Evolutionary conservation across 2,113 vertebrate genomes (phyloP).

Genomic region (Struthio camelus): DNA sequence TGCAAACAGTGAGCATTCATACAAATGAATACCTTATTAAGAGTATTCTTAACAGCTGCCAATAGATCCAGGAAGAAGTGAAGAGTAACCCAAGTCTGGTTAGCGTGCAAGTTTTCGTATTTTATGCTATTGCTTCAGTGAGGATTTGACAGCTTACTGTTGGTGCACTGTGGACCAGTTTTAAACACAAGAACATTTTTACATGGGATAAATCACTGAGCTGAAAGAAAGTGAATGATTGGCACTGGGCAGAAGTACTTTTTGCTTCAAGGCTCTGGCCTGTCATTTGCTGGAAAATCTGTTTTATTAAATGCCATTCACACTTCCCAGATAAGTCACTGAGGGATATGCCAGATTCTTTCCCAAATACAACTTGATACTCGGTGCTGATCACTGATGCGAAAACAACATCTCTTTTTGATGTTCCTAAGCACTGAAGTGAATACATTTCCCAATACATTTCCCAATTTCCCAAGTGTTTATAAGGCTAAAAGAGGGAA

Average conservation of each 20-base stretch:
- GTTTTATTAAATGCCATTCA: slow-evolving; percentile 74
- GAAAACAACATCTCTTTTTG: slow-evolving; percentile 61
- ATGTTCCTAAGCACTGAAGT: slow-evolving; percentile 49
- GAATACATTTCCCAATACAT: neutral
- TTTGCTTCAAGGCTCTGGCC: slow-evolving; percentile 66
- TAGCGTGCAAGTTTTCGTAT: neutral
- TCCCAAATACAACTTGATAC: slow-evolving; percentile 37
- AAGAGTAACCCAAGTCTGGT: neutral
- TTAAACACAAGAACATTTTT: slow-evolving; percentile 44
- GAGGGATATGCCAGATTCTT: slow-evolving; percentile 53
- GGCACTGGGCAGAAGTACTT: slow-evolving; percentile 60
- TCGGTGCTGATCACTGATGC: slow-evolving; percentile 36
- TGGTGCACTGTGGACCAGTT: neutral
- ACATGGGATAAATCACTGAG: slow-evolving; percentile 29
- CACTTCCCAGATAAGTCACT: slow-evolving; percentile 53
- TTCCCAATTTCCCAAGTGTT: neutral
- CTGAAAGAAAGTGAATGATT: slow-evolving; percentile 61
- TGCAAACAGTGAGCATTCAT: neutral
- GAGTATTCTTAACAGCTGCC: neutral
- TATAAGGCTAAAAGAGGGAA: neutral
- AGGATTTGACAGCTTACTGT: neutral
- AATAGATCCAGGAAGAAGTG: neutral
- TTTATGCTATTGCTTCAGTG: neutral
- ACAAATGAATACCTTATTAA: neutral
- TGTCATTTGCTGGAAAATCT: slow-evolving; percentile 58